These are phyloP conservation scores for Lasius platythorax DNA, from an alignment of 2,888 invertebrate genomes.

Conservation along the genomic window DNA sequence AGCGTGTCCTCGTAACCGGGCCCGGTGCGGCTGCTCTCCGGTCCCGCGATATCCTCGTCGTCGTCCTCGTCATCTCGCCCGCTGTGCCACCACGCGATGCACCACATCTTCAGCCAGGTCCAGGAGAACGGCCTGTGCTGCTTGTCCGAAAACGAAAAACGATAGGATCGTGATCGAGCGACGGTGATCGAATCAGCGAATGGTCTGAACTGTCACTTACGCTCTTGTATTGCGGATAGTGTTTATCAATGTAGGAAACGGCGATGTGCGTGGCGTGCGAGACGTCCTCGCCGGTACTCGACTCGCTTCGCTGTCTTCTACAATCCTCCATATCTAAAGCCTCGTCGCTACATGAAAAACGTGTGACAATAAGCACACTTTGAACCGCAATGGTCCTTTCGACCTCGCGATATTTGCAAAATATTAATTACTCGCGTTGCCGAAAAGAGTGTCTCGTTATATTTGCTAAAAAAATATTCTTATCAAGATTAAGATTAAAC, in stretches of 20 bases:
- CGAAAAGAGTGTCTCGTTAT: conserved; percentile 9
- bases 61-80: conserved; percentile 93
- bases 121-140: conserved; percentile 87
- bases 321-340: conserved; percentile 90
- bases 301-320: conserved; percentile 92
- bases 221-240: conserved; percentile 82
- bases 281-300: conserved; percentile 87
- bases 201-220: conserved; percentile 70
- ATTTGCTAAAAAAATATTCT: background rate
- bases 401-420: conserved; percentile 1
- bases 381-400: background rate
- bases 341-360: conserved; percentile 90
- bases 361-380: conserved; percentile 5
- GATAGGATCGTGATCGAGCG: conserved; percentile 2
- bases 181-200: background rate
- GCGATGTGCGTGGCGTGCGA: conserved; percentile 86
- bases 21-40: conserved; percentile 88
- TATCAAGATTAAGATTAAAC: background rate
- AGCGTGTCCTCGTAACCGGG: conserved; percentile 89
- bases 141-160: conserved; percentile 68
- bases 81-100: conserved; percentile 96
- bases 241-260: conserved; percentile 86
- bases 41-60: conserved; percentile 90
- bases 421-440: conserved; percentile 7
- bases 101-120: conserved; percentile 91